A percentile compares a stretch with the other conserved stretches of the same genome.
Conservation (phyloP, 2,888 invertebrate genomes). For the Drosophila robusta region DNA sequence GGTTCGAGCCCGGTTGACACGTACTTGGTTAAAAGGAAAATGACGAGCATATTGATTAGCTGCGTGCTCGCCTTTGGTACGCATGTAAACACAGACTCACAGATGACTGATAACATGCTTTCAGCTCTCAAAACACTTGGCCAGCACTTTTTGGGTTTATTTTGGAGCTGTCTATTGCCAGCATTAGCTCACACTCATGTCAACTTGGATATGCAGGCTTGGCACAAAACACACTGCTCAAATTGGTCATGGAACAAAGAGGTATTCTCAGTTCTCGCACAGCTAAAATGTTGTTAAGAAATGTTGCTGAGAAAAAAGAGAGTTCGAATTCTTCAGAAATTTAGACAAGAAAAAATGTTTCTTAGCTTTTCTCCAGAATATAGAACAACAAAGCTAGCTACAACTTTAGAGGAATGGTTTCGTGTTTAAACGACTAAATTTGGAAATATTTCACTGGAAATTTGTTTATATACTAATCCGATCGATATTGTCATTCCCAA, state of each 20-base stretch:
- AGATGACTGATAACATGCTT: slow-evolving; percentile 75
- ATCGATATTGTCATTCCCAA: too few relatives aligned
- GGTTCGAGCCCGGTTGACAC: slow-evolving; percentile 69
- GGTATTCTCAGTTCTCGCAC: background rate
- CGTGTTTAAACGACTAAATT: too few relatives aligned
- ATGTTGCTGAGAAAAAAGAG: background rate
- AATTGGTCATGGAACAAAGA: slow-evolving; percentile 40
- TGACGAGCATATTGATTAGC: slow-evolving; percentile 81
- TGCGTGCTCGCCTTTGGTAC: slow-evolving; percentile 65
- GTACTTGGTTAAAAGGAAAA: slow-evolving; percentile 81
- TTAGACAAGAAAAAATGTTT: background rate
- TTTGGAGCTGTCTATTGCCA: slow-evolving; percentile 30
- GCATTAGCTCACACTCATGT: slow-evolving; percentile 24
- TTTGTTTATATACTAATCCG: too few relatives aligned
- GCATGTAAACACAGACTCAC: slow-evolving; percentile 58
- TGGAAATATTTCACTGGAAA: too few relatives aligned
- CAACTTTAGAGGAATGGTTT: background rate
- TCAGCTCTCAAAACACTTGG: slow-evolving; percentile 65
- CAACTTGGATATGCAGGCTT: slow-evolving; percentile 46
- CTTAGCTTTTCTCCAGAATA: background rate
- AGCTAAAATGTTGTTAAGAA: background rate
- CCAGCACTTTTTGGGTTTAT: slow-evolving; percentile 21
- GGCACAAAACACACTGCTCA: slow-evolving; percentile 20
- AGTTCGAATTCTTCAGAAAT: slow-evolving; percentile 21
- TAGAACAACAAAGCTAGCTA: slow-evolving; percentile 4